Conservation (phyloP, 2,888 invertebrate species). For the Drosophila mimetica region DNA sequence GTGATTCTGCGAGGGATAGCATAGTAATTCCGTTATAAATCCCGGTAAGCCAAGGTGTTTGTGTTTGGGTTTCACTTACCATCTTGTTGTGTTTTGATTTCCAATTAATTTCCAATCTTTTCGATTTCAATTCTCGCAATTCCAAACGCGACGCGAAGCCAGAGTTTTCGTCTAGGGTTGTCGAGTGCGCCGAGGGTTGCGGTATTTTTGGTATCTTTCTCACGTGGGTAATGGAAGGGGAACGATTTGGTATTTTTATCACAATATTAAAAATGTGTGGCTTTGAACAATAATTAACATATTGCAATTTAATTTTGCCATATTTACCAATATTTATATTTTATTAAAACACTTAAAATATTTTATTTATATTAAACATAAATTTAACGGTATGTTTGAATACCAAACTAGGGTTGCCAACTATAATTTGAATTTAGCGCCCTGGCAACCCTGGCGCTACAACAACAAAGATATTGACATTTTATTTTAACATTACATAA, state of each 20-base stretch:
- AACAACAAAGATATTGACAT: constrained; percentile 53
- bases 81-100: constrained; percentile 76
- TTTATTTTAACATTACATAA: constrained; percentile 79
- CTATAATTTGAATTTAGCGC: background rate
- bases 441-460: constrained; percentile 18
- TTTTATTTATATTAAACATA: background rate
- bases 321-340: too few species aligned
- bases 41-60: background rate
- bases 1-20: constrained; percentile 69
- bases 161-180: constrained; percentile 10
- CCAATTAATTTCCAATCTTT: constrained; percentile 57
- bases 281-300: too few species aligned
- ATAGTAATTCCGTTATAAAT: background rate
- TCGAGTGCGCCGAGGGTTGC: background rate
- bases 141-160: constrained; percentile 61
- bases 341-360: background rate
- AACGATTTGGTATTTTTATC: background rate
- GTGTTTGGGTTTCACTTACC: constrained; percentile 56
- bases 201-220: constrained; percentile 6
- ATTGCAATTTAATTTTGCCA: too few species aligned
- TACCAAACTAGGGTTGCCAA: constrained; percentile 3
- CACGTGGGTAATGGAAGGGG: too few species aligned
- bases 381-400: background rate
- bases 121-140: constrained; percentile 44
- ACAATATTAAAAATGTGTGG: background rate